Evolutionary conservation across 1,140 invertebrate species (phyloP), one percentile per base, ranked within the genome.

Genomic region (Nomia melanderi): DNA sequence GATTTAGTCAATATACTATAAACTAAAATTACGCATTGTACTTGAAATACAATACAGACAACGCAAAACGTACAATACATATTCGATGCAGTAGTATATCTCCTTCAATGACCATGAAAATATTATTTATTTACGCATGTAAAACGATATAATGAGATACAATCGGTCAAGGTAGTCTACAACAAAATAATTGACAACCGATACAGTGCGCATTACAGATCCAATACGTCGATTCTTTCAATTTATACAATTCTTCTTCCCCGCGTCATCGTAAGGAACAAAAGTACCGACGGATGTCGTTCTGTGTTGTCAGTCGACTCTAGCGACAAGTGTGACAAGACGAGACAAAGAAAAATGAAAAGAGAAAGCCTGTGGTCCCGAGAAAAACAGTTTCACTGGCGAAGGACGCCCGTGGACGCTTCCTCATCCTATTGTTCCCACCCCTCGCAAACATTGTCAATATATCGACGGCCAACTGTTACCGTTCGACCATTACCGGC

Each of bases 381-480:
- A 20, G 31, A 29, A 27, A 64, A 41, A 25, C 39, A 23, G 36
- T 65, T 69, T 50, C 44, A 12, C 6, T 50, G 7, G 54, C 39
- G 20, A 47, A 57, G 44, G 39, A 59, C 53, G 20, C 9, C 7
- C 20, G 29, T 14, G 36, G 59, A 53, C 12, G 27, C 41, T 25
- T 63, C 53, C 59, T 54, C 29, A 62, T 72, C 17, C 39, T 60
- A 57, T 62, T 33, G 60, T 62, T 66, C 50, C 54, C 23, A 29
- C 31, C 60, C 23, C 65, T 60, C 67, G 77, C 69, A 44, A 88
- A 88, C 83, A 88, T 90, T 85, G 85, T 85, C 84, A 85, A 90
- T 88, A 89, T 86, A 79, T 81, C 72, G 77, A 75, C 60, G 77
- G 53, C 73, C 87, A 88, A 80, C 73, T 86, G 87, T 88, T 84